Percentiles rank a stretch among this genome's conserved stretches.
phyloP scores from a whole-genome alignment of 2,797 vertebrate genomes.

The Pristis pectinata region DNA sequence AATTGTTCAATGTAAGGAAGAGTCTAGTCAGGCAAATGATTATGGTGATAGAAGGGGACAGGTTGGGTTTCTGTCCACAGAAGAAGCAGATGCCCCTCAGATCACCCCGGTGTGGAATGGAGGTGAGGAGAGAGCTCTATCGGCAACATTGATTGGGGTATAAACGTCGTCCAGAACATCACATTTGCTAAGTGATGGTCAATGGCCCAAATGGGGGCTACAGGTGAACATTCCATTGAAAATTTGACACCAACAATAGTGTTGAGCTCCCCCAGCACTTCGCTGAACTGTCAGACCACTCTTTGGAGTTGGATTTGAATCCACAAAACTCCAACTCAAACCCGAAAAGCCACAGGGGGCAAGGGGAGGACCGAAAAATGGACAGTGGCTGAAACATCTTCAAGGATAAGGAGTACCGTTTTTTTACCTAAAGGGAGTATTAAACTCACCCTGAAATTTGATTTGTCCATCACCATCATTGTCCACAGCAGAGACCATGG shows the following conservation, averaged over 20 bases:
- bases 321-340: background rate
- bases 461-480: conserved; percentile 62
- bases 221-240: background rate
- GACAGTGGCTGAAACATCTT: background rate
- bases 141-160: background rate
- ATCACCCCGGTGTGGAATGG: too few species aligned
- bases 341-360: background rate
- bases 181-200: too few species aligned
- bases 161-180: background rate
- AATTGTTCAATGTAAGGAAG: too few species aligned
- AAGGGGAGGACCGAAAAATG: too few species aligned
- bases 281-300: background rate
- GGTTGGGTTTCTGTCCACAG: too few species aligned
- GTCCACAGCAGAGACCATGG: conserved; percentile 62
- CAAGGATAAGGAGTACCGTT: too few species aligned
- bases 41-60: too few species aligned
- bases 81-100: too few species aligned
- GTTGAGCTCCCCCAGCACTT: background rate
- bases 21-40: too few species aligned
- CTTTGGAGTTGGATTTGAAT: background rate
- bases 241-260: background rate
- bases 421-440: background rate
- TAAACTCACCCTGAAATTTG: conserved; percentile 58
- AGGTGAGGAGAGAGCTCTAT: too few species aligned
- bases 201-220: background rate